A percentile compares a stretch with the other conserved stretches of the same genome.
Conservation (phyloP, 2,888 invertebrate genomes). For the Azorinus chamasolen region DNA sequence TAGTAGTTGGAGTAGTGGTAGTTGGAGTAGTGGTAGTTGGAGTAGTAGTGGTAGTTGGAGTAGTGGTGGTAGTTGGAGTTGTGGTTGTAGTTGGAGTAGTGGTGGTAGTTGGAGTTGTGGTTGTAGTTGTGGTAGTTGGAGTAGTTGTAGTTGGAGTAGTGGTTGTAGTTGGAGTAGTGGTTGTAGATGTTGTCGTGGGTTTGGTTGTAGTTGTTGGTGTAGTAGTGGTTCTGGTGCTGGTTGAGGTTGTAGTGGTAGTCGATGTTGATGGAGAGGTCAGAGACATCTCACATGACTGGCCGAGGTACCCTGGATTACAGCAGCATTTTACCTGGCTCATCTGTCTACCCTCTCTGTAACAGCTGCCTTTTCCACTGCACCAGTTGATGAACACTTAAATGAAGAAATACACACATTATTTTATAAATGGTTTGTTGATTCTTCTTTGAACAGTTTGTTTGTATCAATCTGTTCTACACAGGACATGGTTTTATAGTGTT, state of each 20-base stretch:
- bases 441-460: too few relatives aligned
- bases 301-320: slow-evolving; percentile 29
- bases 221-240: slow-evolving; percentile 21
- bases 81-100: slow-evolving; percentile 21
- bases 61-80: background rate
- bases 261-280: slow-evolving; percentile 40
- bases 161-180: background rate
- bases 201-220: slow-evolving; percentile 30
- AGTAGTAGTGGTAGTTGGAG: slow-evolving; percentile 4
- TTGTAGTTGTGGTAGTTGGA: background rate
- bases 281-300: slow-evolving; percentile 28
- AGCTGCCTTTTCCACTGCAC: slow-evolving; percentile 52
- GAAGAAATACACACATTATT: background rate
- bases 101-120: background rate
- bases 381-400: slow-evolving; percentile 56
- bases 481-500: too few relatives aligned
- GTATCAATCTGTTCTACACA: too few relatives aligned
- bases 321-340: slow-evolving; percentile 42
- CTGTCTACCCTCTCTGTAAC: slow-evolving; percentile 40
- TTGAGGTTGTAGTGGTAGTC: slow-evolving; percentile 21
- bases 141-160: slow-evolving; percentile 1
- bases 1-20: slow-evolving; percentile 1
- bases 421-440: too few relatives aligned
- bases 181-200: slow-evolving; percentile 2
- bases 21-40: background rate